phyloP scores from a whole-genome alignment of 2,797 vertebrate species.

The Myripristis jacobus region DNA sequence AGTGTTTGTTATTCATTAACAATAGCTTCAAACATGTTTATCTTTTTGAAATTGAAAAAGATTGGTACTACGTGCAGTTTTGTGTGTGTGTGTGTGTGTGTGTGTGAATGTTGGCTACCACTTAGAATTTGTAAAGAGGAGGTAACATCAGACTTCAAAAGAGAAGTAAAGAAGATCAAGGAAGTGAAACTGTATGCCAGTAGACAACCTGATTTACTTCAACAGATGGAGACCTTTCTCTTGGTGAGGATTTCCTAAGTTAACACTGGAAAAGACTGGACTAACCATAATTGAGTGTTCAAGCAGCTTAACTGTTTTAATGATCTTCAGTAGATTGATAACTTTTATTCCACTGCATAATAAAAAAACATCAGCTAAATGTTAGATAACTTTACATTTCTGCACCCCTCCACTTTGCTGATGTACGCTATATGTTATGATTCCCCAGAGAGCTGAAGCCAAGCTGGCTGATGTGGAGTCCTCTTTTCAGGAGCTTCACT shows the following conservation, averaged over 20 bases:
- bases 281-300: too few species aligned
- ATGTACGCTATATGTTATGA: background rate
- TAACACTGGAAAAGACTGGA: too few species aligned
- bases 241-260: slow-evolving; percentile 49
- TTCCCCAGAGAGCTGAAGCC: slow-evolving; percentile 77
- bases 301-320: too few species aligned
- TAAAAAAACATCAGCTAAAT: background rate
- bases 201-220: slow-evolving; percentile 70
- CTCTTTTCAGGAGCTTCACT: slow-evolving; percentile 68
- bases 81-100: background rate
- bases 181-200: slow-evolving; percentile 72
- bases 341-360: background rate
- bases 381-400: background rate
- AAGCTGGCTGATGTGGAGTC: slow-evolving; percentile 70
- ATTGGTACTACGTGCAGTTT: background rate
- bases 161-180: slow-evolving; percentile 76
- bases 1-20: background rate
- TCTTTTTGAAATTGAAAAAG: background rate
- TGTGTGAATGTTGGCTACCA: background rate
- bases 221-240: slow-evolving; percentile 83
- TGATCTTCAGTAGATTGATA: too few species aligned
- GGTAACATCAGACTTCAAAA: slow-evolving; percentile 80
- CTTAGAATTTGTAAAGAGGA: slow-evolving; percentile 84
- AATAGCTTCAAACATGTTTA: background rate
- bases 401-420: background rate